Base-by-base conservation (phyloP, 2,888 invertebrate genomes). In the Callosobruchus maculatus region DNA sequence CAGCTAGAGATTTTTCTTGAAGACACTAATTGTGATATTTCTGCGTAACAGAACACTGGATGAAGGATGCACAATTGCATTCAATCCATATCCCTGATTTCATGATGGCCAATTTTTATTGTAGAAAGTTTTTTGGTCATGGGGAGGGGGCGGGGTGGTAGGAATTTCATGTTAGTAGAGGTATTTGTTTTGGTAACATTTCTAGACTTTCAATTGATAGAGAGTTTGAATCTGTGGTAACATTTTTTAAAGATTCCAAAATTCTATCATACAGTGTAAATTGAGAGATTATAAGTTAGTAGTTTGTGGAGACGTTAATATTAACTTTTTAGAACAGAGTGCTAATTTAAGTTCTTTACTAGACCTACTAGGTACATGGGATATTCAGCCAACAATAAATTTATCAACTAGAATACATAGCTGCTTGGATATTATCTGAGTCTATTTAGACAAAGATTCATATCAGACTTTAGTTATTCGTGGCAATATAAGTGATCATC, bases 31-130 rank as follows among this genome's bases (percentile, higher is more conserved):
- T 68, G 68, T 68, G 20, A 68, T 20, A 68, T 68, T 22, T 68
- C 20, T 68, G 68, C 20, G 68, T 68, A 68, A 68, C 68, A 22
- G 20, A 68, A 68, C 68, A 68, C 68, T 68, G 68, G 68, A 20
- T 20, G 22, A 68, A 68, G 22, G 68, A 68, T 21, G 68, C 13
- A 22, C 68, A 68, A n/a, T 13, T 68, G 20, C 9, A 21, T 22
- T 68, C 68, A 22, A 13, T 68, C 21, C 21, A 68, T n/a, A 13
- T 68, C n/a, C 20, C 21, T 13, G 20, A 22, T 68, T 68, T 22
- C 20, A 68, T 22, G 13, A 22, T 68, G 9, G 22, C 21, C 22
- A 68, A 22, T 68, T 68, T 22, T 68, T 68, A 68, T n/a, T 22
- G 68, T 22, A 68, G 68, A 68, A 68, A 21, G 68, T 20, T 22